Evolutionary conservation across 2,888 invertebrate genomes (phyloP).

Genomic region (Adelphocoris suturalis): DNA sequence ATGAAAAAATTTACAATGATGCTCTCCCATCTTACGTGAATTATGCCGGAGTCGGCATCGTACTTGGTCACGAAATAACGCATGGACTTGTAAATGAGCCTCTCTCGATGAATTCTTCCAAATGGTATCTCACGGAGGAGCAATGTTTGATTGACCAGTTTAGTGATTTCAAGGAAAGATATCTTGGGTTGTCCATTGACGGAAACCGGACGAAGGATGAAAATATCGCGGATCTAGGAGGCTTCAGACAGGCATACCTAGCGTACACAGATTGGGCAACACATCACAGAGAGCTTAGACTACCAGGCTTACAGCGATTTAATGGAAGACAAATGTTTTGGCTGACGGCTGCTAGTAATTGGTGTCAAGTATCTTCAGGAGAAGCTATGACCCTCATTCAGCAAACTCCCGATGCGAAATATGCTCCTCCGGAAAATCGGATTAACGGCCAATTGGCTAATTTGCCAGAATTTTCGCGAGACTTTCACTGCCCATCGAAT

Average conservation of each 20-base stretch:
- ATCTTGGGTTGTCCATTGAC: constrained; percentile 5
- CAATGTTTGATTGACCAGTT: constrained; percentile 40
- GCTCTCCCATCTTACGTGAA: neutral
- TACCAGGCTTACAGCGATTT: constrained; percentile 42
- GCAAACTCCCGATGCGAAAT: neutral
- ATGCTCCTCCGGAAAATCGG: constrained; percentile 16
- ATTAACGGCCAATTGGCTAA: constrained; percentile 45
- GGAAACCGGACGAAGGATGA: neutral
- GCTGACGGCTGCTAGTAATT: constrained; percentile 40
- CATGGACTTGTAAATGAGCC: neutral
- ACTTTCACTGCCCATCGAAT: constrained; percentile 41
- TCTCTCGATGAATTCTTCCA: neutral
- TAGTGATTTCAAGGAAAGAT: neutral
- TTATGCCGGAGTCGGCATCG: neutral
- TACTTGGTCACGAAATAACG: constrained; percentile 37
- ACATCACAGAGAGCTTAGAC: neutral
- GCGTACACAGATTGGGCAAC: neutral
- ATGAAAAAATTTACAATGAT: neutral
- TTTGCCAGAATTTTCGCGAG: constrained; percentile 37
- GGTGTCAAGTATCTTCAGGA: constrained; percentile 23
- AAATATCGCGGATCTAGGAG: constrained; percentile 48
- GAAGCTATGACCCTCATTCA: neutral
- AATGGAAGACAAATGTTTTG: constrained; percentile 43
- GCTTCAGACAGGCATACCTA: constrained; percentile 19
- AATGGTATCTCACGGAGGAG: neutral